These are phyloP conservation scores for Chydorus sphaericus DNA, from an alignment of 2,888 invertebrate genomes.

Conservation along the genomic window DNA sequence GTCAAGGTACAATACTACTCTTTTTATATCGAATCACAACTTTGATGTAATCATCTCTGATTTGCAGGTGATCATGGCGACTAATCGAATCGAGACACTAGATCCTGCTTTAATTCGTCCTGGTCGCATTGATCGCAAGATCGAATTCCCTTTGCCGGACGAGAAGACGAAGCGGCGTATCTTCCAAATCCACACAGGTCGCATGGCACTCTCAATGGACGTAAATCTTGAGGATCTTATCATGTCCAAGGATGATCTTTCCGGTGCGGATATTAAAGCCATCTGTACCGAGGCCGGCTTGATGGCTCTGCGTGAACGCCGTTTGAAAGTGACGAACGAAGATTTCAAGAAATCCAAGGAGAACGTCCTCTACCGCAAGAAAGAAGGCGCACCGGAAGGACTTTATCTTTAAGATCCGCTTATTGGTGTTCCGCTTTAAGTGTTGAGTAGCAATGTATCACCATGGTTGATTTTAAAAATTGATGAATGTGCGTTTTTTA, in stretches of 20 bases:
- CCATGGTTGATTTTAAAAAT: no score
- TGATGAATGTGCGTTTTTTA: no score
- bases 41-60: no score
- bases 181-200: conserved; percentile 95
- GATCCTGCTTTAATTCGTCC: conserved; percentile 98
- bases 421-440: no score
- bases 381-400: conserved; percentile 98
- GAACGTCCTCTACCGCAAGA: conserved; percentile 95
- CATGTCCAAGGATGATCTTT: conserved; percentile 98
- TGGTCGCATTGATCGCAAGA: conserved; percentile 96
- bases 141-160: conserved; percentile 97
- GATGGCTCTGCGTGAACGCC: conserved; percentile 89
- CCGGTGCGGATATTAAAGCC: conserved; percentile 93
- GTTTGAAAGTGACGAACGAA: conserved; percentile 99
- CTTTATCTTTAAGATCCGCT: conserved; percentile 86
- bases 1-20: conserved; percentile 63
- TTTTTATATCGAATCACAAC: no score
- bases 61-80: conserved; percentile 69
- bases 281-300: conserved; percentile 99
- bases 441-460: no score
- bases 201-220: conserved; percentile 94
- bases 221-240: conserved; percentile 94
- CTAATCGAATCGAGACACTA: conserved; percentile 93
- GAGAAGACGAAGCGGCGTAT: conserved; percentile 96
- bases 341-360: conserved; percentile 99